phyloP scores from a whole-genome alignment of 2,797 vertebrate genomes.

The Myotis myotis region DNA sequence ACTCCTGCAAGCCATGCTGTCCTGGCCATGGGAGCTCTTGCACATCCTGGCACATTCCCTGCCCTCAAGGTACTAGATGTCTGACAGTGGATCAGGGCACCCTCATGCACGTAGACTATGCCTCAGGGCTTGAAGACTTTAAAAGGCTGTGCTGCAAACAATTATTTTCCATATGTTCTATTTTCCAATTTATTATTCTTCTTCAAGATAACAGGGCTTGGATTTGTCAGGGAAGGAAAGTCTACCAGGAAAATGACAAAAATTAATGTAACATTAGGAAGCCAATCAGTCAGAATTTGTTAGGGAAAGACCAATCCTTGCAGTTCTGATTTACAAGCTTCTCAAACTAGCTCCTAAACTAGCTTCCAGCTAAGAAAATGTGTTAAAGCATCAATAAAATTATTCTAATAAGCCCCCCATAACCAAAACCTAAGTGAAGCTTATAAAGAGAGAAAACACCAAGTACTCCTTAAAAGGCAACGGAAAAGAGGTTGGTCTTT shows the following conservation, averaged over 20 bases:
- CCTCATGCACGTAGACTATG: neutral
- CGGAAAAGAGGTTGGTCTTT: slow-evolving; percentile 73
- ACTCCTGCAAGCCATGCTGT: neutral
- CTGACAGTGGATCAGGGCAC: neutral
- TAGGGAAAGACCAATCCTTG: slow-evolving; percentile 74
- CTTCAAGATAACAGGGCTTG: neutral
- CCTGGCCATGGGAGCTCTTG: neutral
- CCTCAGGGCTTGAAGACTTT: neutral
- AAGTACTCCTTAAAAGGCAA: slow-evolving; percentile 79
- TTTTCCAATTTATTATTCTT: neutral
- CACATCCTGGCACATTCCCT: no score
- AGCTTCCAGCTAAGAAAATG: slow-evolving; percentile 85
- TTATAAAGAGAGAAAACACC: slow-evolving; percentile 79
- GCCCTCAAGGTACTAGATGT: neutral
- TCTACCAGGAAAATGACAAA: slow-evolving; percentile 34
- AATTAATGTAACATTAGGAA: slow-evolving; percentile 61
- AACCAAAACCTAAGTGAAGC: slow-evolving; percentile 81
- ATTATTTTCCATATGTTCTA: neutral
- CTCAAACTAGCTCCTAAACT: slow-evolving; percentile 83
- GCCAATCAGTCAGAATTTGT: slow-evolving; percentile 67
- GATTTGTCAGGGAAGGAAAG: neutral
- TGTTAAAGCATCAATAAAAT: slow-evolving; percentile 84
- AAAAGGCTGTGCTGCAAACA: slow-evolving; percentile 2
- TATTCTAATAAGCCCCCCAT: slow-evolving; percentile 82
- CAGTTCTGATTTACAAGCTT: slow-evolving; percentile 83